These are phyloP conservation scores for Anagrus nilaparvatae DNA, from an alignment of 1,140 invertebrate genomes.

Conservation along the genomic window DNA sequence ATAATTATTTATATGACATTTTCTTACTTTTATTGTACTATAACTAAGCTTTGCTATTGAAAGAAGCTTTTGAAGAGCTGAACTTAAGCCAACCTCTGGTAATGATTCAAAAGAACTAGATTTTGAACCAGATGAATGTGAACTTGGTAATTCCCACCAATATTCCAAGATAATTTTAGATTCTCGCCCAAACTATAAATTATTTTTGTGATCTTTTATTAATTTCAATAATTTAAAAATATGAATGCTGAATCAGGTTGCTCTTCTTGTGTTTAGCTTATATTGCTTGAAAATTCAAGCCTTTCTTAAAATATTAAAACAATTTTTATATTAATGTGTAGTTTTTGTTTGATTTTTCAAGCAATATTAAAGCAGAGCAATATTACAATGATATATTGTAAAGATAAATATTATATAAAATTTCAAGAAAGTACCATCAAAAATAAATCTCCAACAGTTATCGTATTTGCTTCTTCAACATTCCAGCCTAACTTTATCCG, in stretches of 20 bases:
- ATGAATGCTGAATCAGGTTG: too few relatives aligned
- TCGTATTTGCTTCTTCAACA: conserved; percentile 55
- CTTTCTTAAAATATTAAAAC: too few relatives aligned
- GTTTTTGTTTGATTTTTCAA: neutral
- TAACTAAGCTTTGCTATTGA: conserved; percentile 49
- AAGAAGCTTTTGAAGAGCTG: conserved; percentile 48
- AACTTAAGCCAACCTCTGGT: conserved; percentile 28
- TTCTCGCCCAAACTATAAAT: conserved; percentile 61
- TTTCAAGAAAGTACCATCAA: conserved; percentile 66
- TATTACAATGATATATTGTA: too few relatives aligned
- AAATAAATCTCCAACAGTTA: conserved; percentile 84
- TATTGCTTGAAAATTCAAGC: too few relatives aligned
- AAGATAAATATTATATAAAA: conserved; percentile 11
- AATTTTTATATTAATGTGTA: neutral
- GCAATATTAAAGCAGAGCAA: too few relatives aligned
- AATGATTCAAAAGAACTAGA: conserved; percentile 15
- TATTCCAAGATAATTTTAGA: conserved; percentile 74
- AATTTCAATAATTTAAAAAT: too few relatives aligned
- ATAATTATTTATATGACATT: conserved; percentile 4
- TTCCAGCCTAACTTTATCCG: conserved; percentile 73
- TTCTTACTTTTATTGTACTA: conserved; percentile 33
- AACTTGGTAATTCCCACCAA: conserved; percentile 55
- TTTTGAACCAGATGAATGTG: conserved; percentile 22
- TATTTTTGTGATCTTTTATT: too few relatives aligned
- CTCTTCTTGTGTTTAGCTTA: too few relatives aligned